Conservation (phyloP, 2,888 invertebrate species). For the Labia minor region DNA sequence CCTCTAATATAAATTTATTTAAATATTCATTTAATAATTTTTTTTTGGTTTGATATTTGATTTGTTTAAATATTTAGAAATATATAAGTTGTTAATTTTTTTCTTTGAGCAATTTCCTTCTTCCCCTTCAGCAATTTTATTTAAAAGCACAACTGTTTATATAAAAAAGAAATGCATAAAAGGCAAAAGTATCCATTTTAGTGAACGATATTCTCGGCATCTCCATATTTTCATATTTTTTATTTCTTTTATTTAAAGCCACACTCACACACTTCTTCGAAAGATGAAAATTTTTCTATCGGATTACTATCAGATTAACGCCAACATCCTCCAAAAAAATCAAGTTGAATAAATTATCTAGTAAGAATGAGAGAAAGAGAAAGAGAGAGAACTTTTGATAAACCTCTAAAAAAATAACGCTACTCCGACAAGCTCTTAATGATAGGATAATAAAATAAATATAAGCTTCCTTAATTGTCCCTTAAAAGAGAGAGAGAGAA, state of each 20-base stretch:
- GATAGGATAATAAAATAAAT: slow-evolving; percentile 7
- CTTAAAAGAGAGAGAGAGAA: background rate
- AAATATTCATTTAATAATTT: too few species aligned
- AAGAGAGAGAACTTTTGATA: too few species aligned
- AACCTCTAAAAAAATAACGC: background rate
- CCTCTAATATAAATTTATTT: too few species aligned
- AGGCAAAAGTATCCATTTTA: background rate
- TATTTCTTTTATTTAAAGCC: background rate
- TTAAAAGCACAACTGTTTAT: background rate
- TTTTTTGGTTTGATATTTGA: too few species aligned
- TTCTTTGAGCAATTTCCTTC: too few species aligned
- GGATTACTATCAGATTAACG: slow-evolving; percentile 13
- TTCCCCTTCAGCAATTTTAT: too few species aligned
- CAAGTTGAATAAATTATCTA: background rate
- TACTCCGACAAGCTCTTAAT: slow-evolving; percentile 1
- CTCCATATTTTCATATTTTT: background rate
- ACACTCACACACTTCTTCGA: background rate
- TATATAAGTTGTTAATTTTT: too few species aligned
- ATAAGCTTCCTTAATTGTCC: background rate
- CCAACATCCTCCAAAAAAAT: background rate
- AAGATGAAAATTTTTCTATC: background rate
- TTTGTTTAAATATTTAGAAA: too few species aligned
- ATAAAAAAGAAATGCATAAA: background rate
- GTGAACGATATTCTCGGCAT: background rate
- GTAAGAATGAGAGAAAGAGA: too few species aligned